phyloP scores from a whole-genome alignment of 2,888 invertebrate genomes.

The Diaphora mendica region DNA sequence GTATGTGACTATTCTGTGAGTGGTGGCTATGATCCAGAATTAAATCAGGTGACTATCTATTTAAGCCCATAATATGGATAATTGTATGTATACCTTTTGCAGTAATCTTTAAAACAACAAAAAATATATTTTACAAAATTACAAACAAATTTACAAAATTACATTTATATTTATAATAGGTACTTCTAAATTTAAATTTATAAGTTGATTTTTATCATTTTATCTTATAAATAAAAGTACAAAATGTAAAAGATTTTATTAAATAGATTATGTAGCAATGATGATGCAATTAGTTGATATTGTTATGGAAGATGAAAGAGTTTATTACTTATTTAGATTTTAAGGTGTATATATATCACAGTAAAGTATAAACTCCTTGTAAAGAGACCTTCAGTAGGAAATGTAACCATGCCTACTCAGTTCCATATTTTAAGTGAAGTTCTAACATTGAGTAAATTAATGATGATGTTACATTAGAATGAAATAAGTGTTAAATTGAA shows the following conservation, averaged over 20 bases:
- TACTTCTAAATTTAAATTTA: neutral
- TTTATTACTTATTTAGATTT: no score
- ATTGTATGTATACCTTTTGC: no score
- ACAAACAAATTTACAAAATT: no score
- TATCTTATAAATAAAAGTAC: neutral
- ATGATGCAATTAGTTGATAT: neutral
- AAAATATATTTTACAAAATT: no score
- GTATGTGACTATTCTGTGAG: slow-evolving; percentile 93
- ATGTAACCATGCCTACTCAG: neutral
- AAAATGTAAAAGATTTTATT: neutral
- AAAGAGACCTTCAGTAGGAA: neutral
- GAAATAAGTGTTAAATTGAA: no score
- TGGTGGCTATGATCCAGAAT: slow-evolving; percentile 95
- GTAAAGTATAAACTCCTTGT: neutral
- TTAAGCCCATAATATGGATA: neutral
- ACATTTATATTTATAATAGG: no score
- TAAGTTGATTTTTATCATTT: neutral
- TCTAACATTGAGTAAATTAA: no score
- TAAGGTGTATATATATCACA: neutral
- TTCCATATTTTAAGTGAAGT: no score
- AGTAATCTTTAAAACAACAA: no score
- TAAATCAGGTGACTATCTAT: slow-evolving; percentile 88
- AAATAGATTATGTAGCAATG: neutral
- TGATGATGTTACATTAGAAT: no score
- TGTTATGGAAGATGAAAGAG: neutral